phyloP scores from a whole-genome alignment of 1,140 invertebrate genomes.

The Aphaenogaster rudis region DNA sequence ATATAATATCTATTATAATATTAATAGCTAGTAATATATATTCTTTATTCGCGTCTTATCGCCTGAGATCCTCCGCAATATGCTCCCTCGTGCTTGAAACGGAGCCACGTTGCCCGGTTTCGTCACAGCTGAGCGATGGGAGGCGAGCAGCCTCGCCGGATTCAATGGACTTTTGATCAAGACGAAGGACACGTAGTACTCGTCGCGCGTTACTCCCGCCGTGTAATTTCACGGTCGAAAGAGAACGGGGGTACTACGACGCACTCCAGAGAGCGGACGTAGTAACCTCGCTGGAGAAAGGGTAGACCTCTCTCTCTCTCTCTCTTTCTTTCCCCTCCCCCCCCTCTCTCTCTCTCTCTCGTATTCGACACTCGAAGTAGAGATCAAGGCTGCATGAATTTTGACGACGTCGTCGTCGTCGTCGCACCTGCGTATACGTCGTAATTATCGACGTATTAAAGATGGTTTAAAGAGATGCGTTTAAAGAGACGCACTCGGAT shows the following conservation, averaged over 20 bases:
- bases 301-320: not conserved
- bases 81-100: slow-evolving; percentile 11
- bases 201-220: slow-evolving; percentile 67
- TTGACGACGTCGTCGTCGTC: slow-evolving; percentile 8
- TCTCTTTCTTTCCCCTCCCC: not conserved
- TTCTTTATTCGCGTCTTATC: not conserved
- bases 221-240: slow-evolving; percentile 77
- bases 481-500: slow-evolving; percentile 9
- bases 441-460: slow-evolving; percentile 31
- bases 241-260: slow-evolving; percentile 75
- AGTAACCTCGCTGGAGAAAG: slow-evolving; percentile 65
- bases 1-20: not conserved
- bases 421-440: slow-evolving; percentile 6
- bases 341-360: not conserved
- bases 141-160: slow-evolving; percentile 63
- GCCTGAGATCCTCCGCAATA: not conserved
- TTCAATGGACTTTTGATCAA: slow-evolving; percentile 76
- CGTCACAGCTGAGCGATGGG: slow-evolving; percentile 68
- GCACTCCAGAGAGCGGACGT: slow-evolving; percentile 72
- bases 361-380: slow-evolving; percentile 16
- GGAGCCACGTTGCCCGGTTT: slow-evolving; percentile 54
- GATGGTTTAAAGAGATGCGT: not conserved
- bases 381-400: slow-evolving; percentile 42
- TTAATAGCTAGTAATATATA: not conserved
- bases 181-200: slow-evolving; percentile 75